Evolutionary conservation across 2,113 vertebrate species (phyloP).

Genomic region (Oophaga pumilio): DNA sequence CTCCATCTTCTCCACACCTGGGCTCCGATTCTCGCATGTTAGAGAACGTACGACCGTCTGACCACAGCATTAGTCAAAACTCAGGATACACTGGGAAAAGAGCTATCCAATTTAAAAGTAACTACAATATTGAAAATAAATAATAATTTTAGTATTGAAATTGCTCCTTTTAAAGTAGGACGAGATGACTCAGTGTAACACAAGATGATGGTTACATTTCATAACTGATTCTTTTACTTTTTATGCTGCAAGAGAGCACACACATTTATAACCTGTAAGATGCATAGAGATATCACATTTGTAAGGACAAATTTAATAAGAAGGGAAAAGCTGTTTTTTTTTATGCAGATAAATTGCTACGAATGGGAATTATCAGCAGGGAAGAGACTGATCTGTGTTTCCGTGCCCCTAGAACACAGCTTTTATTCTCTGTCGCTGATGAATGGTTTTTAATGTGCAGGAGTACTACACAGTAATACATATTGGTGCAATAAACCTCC

Average conservation of each 20-base stretch:
- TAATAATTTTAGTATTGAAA: no score
- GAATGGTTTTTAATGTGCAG: conserved; percentile 42
- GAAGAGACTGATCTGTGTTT: conserved; percentile 32
- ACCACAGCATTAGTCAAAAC: no score
- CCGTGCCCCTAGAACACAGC: conserved; percentile 12
- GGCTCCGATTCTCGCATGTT: no score
- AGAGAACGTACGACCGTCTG: no score
- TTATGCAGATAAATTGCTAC: conserved; percentile 15
- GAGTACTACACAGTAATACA: conserved; percentile 26
- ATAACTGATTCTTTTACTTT: not conserved
- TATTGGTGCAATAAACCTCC: conserved; percentile 46
- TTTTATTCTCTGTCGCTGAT: conserved; percentile 30
- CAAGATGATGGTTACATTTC: not conserved
- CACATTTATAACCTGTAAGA: not conserved
- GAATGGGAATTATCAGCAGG: conserved; percentile 38
- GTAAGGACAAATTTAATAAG: conserved; percentile 24
- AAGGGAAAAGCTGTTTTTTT: conserved; percentile 2
- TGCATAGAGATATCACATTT: conserved; percentile 7
- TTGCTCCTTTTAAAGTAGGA: no score
- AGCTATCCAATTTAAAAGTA: no score
- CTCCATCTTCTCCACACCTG: no score
- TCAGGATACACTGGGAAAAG: no score
- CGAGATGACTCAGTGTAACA: not conserved
- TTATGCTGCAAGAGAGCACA: not conserved
- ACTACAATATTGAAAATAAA: no score